Percentiles rank a stretch among this genome's conserved stretches.
Evolutionary conservation across 1,140 invertebrate genomes (phyloP).

Genomic region (Zaprionus ghesquierei): DNA sequence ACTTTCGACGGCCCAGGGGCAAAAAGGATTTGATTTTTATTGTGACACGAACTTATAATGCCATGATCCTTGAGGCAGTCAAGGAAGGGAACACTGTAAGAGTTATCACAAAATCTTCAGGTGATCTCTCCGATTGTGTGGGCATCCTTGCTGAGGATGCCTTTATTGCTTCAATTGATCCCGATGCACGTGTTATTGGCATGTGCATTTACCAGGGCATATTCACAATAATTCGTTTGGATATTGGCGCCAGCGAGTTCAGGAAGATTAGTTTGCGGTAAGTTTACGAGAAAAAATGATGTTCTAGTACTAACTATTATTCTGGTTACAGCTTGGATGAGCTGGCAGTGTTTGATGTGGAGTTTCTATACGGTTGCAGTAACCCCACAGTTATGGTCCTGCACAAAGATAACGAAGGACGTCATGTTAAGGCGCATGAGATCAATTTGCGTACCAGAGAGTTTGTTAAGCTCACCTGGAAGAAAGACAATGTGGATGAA

Average conservation of each 20-base stretch:
- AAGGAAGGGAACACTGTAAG: conserved; percentile 88
- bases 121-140: conserved; percentile 96
- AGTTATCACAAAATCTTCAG: conserved; percentile 97
- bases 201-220: conserved; percentile 97
- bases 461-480: conserved; percentile 97
- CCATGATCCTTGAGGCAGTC: conserved; percentile 97
- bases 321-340: conserved; percentile 92
- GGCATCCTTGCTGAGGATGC: conserved; percentile 96
- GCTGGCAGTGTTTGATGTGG: conserved; percentile 96
- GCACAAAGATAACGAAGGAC: conserved; percentile 95
- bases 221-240: conserved; percentile 97
- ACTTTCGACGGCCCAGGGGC: conserved; percentile 95
- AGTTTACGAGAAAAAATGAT: too few relatives aligned
- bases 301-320: too few relatives aligned
- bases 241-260: conserved; percentile 95
- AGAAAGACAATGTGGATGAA: conserved; percentile 98
- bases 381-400: conserved; percentile 98
- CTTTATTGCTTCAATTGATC: conserved; percentile 97
- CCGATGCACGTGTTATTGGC: conserved; percentile 96
- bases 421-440: conserved; percentile 98
- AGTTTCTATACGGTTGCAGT: conserved; percentile 96
- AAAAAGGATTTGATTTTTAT: conserved; percentile 97
- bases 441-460: conserved; percentile 97
- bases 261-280: conserved; percentile 96
- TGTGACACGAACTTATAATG: conserved; percentile 96